These are phyloP conservation scores for Glandiceps talaboti DNA, from an alignment of 53 echinoderm and acorn worm species.

Conservation along the genomic window DNA sequence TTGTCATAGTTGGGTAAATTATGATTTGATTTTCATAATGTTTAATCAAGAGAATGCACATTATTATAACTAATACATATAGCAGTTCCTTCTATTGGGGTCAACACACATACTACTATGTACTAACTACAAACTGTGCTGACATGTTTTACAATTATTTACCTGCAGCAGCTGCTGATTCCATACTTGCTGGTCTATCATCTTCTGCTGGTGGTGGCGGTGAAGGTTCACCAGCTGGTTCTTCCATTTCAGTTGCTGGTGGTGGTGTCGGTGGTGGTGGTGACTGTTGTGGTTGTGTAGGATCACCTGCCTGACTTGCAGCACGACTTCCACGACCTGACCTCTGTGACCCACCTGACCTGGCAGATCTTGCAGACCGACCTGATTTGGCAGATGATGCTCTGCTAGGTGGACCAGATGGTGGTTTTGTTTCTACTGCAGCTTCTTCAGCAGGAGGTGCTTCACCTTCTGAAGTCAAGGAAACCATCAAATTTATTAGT, in stretches of 20 bases:
- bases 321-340: background rate
- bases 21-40: too few relatives aligned
- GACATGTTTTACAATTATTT: too few relatives aligned
- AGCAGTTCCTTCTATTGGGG: too few relatives aligned
- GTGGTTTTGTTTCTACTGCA: background rate
- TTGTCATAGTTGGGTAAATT: too few relatives aligned
- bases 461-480: background rate
- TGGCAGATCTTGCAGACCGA: background rate
- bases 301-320: too few relatives aligned
- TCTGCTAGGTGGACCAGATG: background rate
- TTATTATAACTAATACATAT: too few relatives aligned
- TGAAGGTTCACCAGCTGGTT: background rate
- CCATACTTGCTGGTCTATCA: background rate
- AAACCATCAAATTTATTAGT: too few relatives aligned
- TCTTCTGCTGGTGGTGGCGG: background rate
- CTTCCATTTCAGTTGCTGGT: background rate
- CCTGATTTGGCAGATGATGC: background rate
- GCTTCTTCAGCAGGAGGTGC: background rate
- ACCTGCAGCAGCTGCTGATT: too few relatives aligned
- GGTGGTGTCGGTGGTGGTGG: background rate
- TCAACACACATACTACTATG: too few relatives aligned
- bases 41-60: too few relatives aligned
- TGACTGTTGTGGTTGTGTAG: background rate
- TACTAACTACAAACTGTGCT: too few relatives aligned
- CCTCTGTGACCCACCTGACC: background rate